Conservation (phyloP, 2,113 vertebrate species). For the Lethenteron reissneri region DNA sequence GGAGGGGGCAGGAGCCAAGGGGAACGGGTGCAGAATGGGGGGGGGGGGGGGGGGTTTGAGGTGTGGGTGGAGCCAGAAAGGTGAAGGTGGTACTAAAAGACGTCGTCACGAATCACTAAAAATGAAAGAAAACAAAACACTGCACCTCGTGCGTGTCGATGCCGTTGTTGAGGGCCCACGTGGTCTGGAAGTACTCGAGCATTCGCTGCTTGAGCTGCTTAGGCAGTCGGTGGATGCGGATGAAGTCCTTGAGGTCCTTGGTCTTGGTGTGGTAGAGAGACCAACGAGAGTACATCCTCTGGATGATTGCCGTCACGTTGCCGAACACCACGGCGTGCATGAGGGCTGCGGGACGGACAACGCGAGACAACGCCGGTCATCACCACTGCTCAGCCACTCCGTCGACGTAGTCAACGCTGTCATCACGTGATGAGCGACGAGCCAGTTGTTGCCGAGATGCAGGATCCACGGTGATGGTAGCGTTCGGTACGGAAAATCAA, state of each 20-base stretch:
- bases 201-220: conserved; percentile 88
- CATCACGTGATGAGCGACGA: no score
- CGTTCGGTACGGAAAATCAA: no score
- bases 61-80: not conserved
- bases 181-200: conserved; percentile 96
- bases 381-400: no score
- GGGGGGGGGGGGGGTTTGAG: no score
- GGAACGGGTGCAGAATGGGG: no score
- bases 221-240: conserved; percentile 81
- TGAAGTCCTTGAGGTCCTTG: conserved; percentile 93
- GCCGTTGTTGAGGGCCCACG: conserved; percentile 96
- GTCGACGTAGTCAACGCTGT: no score
- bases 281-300: conserved; percentile 95
- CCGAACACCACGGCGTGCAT: conserved; percentile 97
- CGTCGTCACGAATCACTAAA: not conserved
- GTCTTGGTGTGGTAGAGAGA: conserved; percentile 92
- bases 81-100: not conserved
- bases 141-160: conserved; percentile 90
- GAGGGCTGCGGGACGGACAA: conserved; percentile 30
- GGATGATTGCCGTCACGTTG: conserved; percentile 93
- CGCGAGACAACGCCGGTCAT: no score
- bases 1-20: no score
- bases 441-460: no score
- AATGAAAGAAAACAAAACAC: not conserved
- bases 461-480: no score